Conservation (phyloP, 2,888 invertebrate species). For the Volucella bombylans region DNA sequence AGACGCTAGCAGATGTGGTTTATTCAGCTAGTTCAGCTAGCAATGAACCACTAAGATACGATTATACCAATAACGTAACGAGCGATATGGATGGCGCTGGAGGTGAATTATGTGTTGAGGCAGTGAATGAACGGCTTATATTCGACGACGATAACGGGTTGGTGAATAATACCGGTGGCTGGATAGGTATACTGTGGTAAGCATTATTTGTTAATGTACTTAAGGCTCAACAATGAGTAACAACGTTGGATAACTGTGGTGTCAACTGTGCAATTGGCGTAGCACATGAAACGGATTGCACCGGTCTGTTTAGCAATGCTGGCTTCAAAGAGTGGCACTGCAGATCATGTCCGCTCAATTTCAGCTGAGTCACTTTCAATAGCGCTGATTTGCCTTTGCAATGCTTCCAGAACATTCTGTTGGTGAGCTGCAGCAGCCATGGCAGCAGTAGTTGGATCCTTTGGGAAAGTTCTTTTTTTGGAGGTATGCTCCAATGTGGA, state of each 20-base stretch:
- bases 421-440: too few relatives aligned
- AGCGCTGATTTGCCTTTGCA: background rate
- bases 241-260: background rate
- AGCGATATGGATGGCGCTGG: conserved; percentile 4
- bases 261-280: background rate
- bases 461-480: too few relatives aligned
- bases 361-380: conserved; percentile 5
- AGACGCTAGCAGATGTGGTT: background rate
- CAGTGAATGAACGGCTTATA: too few relatives aligned
- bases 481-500: too few relatives aligned
- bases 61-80: background rate
- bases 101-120: background rate
- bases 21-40: background rate
- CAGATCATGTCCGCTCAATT: conserved; percentile 1
- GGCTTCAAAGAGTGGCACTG: conserved; percentile 13
- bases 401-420: too few relatives aligned
- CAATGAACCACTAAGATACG: background rate
- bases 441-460: too few relatives aligned
- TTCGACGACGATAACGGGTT: background rate
- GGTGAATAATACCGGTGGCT: background rate
- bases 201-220: too few relatives aligned
- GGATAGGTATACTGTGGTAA: too few relatives aligned
- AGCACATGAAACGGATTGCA: too few relatives aligned
- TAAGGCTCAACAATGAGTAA: background rate
- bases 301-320: too few relatives aligned